A percentile compares a stretch with the other conserved stretches of the same genome.
phyloP scores from a whole-genome alignment of 2,797 vertebrate genomes.

The Triplophysa bombifrons region DNA sequence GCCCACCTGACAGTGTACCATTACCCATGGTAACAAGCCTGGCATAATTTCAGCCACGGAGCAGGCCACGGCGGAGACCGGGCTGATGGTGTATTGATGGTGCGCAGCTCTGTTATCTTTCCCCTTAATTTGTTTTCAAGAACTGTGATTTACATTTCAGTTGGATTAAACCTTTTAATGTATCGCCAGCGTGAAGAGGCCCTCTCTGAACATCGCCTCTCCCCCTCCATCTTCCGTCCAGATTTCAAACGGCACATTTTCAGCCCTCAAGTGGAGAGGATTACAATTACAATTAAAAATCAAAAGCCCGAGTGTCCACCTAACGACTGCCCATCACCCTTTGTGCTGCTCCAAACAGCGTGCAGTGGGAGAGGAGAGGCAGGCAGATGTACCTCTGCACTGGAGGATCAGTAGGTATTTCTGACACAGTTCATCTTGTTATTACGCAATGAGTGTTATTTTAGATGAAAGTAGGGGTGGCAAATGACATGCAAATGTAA shows the following conservation, averaged over 20 bases:
- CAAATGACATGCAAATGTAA: slow-evolving; percentile 79
- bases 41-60: slow-evolving; percentile 80
- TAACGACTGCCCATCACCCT: slow-evolving; percentile 78
- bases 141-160: slow-evolving; percentile 96
- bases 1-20: slow-evolving; percentile 78
- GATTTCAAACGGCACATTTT: slow-evolving; percentile 85
- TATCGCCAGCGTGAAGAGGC: slow-evolving; percentile 80
- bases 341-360: slow-evolving; percentile 75
- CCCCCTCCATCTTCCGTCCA: slow-evolving; percentile 56
- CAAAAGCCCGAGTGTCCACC: slow-evolving; percentile 81
- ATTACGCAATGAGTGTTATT: slow-evolving; percentile 82
- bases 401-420: slow-evolving; percentile 73
- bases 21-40: slow-evolving; percentile 82
- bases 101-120: slow-evolving; percentile 82
- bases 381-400: slow-evolving; percentile 72
- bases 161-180: slow-evolving; percentile 92
- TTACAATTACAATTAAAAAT: slow-evolving; percentile 94
- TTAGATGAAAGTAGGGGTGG: slow-evolving; percentile 70
- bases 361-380: slow-evolving; percentile 53
- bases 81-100: slow-evolving; percentile 79
- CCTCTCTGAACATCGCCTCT: slow-evolving; percentile 68
- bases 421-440: slow-evolving; percentile 69
- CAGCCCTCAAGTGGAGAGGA: slow-evolving; percentile 85
- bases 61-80: slow-evolving; percentile 64
- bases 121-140: slow-evolving; percentile 90